Evolutionary conservation across 1,140 invertebrate genomes (phyloP).

Genomic region (Drosophila kurseongensis): DNA sequence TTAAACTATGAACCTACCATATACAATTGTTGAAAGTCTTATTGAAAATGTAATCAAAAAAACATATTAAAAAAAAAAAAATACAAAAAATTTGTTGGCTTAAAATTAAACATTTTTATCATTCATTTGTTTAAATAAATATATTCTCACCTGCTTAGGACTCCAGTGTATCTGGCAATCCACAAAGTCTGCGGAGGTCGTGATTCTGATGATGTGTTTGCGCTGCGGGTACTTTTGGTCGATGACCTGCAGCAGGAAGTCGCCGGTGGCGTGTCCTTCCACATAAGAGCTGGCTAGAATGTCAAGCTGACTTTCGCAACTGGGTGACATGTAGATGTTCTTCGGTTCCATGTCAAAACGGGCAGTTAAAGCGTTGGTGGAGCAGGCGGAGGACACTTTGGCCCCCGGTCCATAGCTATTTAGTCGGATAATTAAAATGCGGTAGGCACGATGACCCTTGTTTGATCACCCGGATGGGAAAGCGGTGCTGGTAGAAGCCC

Average conservation of each 20-base stretch:
- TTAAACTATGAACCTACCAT: too few species aligned
- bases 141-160: constrained; percentile 18
- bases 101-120: too few species aligned
- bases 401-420: constrained; percentile 25
- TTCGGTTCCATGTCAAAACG: constrained; percentile 68
- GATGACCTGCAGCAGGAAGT: constrained; percentile 63
- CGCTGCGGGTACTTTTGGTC: constrained; percentile 60
- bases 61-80: neutral
- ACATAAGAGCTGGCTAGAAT: constrained; percentile 58
- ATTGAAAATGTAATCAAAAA: neutral
- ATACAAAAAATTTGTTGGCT: too few species aligned
- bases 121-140: neutral
- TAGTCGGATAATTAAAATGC: constrained; percentile 52
- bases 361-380: constrained; percentile 34
- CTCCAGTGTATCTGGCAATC: constrained; percentile 56
- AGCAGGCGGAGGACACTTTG: constrained; percentile 13
- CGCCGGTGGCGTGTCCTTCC: constrained; percentile 32
- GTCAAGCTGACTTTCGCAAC: constrained; percentile 16
- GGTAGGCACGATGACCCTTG: constrained; percentile 54
- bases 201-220: constrained; percentile 51
- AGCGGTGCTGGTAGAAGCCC: constrained; percentile 35
- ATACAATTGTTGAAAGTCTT: too few species aligned
- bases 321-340: constrained; percentile 31
- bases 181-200: constrained; percentile 41
- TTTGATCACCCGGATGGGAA: constrained; percentile 56